These are phyloP conservation scores for Baronia brevicornis DNA, from an alignment of 2,888 invertebrate species.

Conservation along the genomic window DNA sequence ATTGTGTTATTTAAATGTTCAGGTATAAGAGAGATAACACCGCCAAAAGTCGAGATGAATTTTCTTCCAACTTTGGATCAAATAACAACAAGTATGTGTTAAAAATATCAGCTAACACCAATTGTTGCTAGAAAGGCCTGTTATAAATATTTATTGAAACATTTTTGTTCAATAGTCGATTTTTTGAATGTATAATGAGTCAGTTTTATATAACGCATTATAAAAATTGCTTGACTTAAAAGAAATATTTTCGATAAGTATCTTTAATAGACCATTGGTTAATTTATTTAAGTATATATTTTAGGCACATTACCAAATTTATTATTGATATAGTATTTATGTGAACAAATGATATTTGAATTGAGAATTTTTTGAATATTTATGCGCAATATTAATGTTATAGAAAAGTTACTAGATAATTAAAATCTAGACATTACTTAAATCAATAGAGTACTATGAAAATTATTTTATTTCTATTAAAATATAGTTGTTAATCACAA, in stretches of 20 bases:
- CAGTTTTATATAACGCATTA: no score
- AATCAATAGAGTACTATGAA: no score
- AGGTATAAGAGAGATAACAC: constrained; percentile 69
- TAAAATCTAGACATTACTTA: no score
- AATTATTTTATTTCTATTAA: no score
- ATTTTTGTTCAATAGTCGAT: background rate
- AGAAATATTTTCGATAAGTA: constrained; percentile 34
- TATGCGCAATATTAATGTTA: no score
- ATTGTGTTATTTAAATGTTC: constrained; percentile 47
- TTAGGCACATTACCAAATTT: no score
- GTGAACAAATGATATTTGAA: no score
- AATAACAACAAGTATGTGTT: constrained; percentile 67
- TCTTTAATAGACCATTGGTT: constrained; percentile 34
- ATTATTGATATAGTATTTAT: no score
- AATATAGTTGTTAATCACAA: constrained; percentile 1
- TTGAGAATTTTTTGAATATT: no score
- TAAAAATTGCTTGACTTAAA: no score
- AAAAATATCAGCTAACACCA: constrained; percentile 34
- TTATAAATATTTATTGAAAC: constrained; percentile 47
- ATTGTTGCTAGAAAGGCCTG: constrained; percentile 27
- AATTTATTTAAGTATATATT: no score
- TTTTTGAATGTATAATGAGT: constrained; percentile 8
- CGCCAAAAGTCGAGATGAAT: constrained; percentile 62
- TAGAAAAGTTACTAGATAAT: no score
- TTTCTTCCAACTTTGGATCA: constrained; percentile 56